Conservation (phyloP, 2,888 invertebrate species). For the Plebejus melissa region DNA sequence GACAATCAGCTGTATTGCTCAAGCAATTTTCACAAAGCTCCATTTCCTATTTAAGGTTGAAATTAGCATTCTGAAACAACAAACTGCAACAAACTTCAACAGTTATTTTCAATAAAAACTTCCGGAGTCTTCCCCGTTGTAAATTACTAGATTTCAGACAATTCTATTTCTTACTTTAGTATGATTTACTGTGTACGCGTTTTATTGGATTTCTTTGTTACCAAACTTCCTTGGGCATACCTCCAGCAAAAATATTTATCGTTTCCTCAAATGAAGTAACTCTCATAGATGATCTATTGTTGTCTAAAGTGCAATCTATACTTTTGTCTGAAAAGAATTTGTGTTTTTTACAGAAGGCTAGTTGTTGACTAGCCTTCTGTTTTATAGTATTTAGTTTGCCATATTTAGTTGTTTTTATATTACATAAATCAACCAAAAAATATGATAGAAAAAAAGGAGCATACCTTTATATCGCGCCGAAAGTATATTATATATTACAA, state of each 20-base stretch:
- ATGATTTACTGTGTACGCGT: conserved; percentile 7
- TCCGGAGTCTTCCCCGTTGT: background rate
- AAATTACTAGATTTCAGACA: conserved; percentile 12
- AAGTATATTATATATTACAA: too few relatives aligned
- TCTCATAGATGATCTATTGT: background rate
- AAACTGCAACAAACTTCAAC: conserved; percentile 4
- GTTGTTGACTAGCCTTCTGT: too few relatives aligned
- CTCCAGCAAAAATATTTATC: background rate
- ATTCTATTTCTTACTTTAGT: conserved; percentile 3
- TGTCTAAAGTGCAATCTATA: background rate
- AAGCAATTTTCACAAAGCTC: background rate
- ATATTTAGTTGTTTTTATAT: too few relatives aligned
- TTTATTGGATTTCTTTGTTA: conserved; percentile 12
- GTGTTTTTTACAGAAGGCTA: too few relatives aligned
- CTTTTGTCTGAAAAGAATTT: too few relatives aligned
- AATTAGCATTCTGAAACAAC: background rate
- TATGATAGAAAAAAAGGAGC: too few relatives aligned
- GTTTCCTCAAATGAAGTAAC: background rate
- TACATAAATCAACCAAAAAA: too few relatives aligned
- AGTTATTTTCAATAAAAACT: conserved; percentile 14
- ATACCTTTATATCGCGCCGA: too few relatives aligned
- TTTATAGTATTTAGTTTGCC: too few relatives aligned
- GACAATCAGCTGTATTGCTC: background rate
- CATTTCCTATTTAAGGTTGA: background rate
- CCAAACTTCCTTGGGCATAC: background rate